These are phyloP conservation scores for Cinara cedri DNA, from an alignment of 2,888 invertebrate genomes.

Conservation along the genomic window DNA sequence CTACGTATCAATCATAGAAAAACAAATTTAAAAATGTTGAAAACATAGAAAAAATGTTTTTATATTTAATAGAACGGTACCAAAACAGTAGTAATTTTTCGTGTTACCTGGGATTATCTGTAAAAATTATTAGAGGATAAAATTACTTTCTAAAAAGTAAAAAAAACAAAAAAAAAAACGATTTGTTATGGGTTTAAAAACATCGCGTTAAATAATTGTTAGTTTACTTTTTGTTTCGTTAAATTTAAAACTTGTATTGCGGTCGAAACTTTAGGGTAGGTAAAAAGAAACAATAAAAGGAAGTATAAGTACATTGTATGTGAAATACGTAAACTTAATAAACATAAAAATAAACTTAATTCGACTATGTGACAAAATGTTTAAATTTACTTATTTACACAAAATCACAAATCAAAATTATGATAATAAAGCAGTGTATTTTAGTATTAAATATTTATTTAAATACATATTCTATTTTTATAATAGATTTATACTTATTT, in stretches of 20 bases:
- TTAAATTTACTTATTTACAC: background rate
- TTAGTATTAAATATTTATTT: background rate
- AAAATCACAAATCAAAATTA: too few species aligned
- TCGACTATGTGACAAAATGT: background rate
- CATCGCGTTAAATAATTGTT: slow-evolving; percentile 37
- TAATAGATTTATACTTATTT: background rate
- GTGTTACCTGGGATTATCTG: background rate
- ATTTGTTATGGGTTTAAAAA: slow-evolving; percentile 33
- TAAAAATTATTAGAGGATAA: background rate
- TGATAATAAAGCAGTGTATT: too few species aligned
- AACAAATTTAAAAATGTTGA: too few species aligned
- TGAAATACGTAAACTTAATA: background rate
- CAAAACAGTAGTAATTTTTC: slow-evolving; percentile 4
- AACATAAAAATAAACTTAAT: background rate
- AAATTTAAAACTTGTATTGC: slow-evolving; percentile 36
- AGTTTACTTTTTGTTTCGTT: slow-evolving; percentile 35
- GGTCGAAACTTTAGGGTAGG: slow-evolving; percentile 6
- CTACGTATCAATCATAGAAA: too few species aligned
- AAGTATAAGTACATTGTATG: slow-evolving; percentile 27
- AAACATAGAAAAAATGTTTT: too few species aligned
- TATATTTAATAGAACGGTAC: too few species aligned
- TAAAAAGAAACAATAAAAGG: slow-evolving; percentile 18
- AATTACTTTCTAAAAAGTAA: background rate
- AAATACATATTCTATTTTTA: slow-evolving; percentile 1
- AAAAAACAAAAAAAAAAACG: slow-evolving; percentile 3